Evolutionary conservation across 1,140 invertebrate genomes (phyloP), one percentile per base, ranked within the genome.

Genomic region (Aradophagus sp.): DNA sequence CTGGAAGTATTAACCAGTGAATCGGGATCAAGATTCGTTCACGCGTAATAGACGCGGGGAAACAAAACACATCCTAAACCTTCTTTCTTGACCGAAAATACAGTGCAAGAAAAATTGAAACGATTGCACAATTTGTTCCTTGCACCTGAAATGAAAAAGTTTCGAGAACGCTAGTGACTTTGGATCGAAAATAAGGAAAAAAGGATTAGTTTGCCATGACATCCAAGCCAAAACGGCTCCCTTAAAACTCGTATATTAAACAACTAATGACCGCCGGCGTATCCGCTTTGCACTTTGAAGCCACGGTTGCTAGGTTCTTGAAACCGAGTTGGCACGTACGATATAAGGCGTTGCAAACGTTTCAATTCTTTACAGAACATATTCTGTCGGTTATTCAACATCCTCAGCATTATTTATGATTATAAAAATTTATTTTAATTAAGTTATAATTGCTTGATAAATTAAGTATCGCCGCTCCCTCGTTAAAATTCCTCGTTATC

Each of bases 171-270:
- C n/a, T n/a, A n/a, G n/a, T n/a, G n/a, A n/a, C n/a, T 52, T 52
- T 14, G 42, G 16, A 50, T 35, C 14, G 14, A 6, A 62, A 50
- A n/a, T 20, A 20, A 62, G 32, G 58, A 66, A 53, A 53, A 47
- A 67, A 16, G 34, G 42, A 15, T 66, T 55, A 53, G 44, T 62
- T 67, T 36, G 27, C 38, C 38, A 32, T 52, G 62, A 61, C 38
- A 68, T 63, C 35, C 59, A 45, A 68, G 38, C 65, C 45, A n/a
- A 68, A 56, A 65, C 53, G 36, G 63, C 67, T 74, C 72, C 69
- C 77, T 79, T 71, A 77, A 81, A 77, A 76, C 74, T 74, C 77
- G 73, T 76, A 79, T 78, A 74, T 79, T 79, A 77, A 73, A 50
- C 71, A 79, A 78, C 68, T 79, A 79, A 80, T 76, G 77, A 76